phyloP scores from a whole-genome alignment of 1,140 invertebrate species.

The Aphaenogaster rudis region DNA sequence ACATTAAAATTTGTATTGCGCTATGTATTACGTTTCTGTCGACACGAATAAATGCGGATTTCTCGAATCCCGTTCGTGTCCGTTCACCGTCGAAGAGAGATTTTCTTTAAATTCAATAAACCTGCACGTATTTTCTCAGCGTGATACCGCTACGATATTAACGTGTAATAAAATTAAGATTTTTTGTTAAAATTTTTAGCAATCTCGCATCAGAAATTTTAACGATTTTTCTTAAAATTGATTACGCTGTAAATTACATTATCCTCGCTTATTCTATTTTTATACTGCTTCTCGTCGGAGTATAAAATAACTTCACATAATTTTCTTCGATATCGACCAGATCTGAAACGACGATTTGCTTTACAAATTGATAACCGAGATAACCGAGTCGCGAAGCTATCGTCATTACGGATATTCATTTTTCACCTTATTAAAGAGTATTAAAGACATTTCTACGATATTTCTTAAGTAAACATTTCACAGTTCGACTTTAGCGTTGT shows the following conservation, averaged over 20 bases:
- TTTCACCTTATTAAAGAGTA: not conserved
- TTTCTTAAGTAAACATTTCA: not conserved
- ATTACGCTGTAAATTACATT: not conserved
- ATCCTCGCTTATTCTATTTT: slow-evolving; percentile 23
- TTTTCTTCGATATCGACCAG: slow-evolving; percentile 33
- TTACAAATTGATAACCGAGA: slow-evolving; percentile 15
- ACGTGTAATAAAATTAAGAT: not conserved
- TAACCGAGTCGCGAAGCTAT: not conserved
- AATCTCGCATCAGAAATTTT: not conserved
- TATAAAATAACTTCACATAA: slow-evolving; percentile 18
- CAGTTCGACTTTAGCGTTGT: not conserved
- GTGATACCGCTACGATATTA: not conserved
- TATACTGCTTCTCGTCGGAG: not conserved
- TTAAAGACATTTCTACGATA: not conserved
- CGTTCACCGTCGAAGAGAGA: not conserved
- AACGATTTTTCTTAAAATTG: not conserved
- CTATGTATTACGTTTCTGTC: not conserved
- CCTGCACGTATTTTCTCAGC: not conserved
- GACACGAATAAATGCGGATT: not conserved
- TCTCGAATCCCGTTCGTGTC: not conserved
- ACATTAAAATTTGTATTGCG: not conserved
- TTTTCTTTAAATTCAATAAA: slow-evolving; percentile 3
- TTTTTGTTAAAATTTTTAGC: not conserved
- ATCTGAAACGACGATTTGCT: slow-evolving; percentile 17
- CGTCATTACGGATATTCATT: not conserved